Percentiles rank a stretch among this genome's conserved stretches.
Evolutionary conservation across 2,888 invertebrate species (phyloP).

Genomic region (Noctua comes): DNA sequence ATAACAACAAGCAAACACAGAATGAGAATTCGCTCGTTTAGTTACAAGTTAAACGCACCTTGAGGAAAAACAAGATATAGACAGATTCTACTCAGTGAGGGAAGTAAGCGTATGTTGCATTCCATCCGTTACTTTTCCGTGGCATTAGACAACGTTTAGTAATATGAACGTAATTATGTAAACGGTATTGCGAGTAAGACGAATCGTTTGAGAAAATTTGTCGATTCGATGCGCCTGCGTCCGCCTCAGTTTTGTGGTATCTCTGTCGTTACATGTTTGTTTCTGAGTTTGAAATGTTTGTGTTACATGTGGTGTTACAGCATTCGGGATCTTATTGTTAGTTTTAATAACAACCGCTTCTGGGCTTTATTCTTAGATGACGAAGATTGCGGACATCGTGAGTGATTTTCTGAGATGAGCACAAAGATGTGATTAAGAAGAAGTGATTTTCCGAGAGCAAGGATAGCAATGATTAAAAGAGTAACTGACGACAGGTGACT

Average conservation of each 20-base stretch:
- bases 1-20: background rate
- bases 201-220: slow-evolving; percentile 58
- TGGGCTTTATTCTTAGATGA: too few species aligned
- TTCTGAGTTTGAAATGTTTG: background rate
- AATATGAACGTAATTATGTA: slow-evolving; percentile 59
- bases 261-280: slow-evolving; percentile 14
- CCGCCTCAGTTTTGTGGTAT: slow-evolving; percentile 16
- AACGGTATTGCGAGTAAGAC: slow-evolving; percentile 59
- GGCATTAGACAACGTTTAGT: slow-evolving; percentile 42
- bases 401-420: too few species aligned
- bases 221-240: slow-evolving; percentile 53
- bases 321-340: background rate
- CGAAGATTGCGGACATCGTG: too few species aligned
- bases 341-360: background rate
- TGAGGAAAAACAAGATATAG: background rate
- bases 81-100: background rate
- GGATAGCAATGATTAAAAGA: too few species aligned
- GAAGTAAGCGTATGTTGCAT: background rate
- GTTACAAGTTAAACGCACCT: background rate
- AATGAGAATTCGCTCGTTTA: background rate
- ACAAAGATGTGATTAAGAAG: too few species aligned
- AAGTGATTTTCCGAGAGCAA: too few species aligned
- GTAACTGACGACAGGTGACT: too few species aligned
- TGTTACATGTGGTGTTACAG: background rate
- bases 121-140: slow-evolving; percentile 29